These are phyloP conservation scores for Amazona vittata DNA, from an alignment of 2,113 vertebrate species.

Conservation along the genomic window DNA sequence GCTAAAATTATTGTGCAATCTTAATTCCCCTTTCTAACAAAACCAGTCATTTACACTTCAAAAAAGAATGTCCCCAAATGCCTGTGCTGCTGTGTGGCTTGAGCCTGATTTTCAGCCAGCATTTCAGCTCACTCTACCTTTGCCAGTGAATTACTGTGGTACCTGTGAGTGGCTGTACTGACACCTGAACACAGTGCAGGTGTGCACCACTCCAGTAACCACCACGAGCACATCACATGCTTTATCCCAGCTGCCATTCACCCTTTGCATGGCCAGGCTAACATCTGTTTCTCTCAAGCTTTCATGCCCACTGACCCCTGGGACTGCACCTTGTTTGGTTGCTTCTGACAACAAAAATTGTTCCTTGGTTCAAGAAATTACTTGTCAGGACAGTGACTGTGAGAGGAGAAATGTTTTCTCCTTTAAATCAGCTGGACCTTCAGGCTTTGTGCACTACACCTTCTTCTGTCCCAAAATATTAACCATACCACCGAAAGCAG, in stretches of 20 bases:
- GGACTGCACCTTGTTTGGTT: not conserved
- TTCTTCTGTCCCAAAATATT: not conserved
- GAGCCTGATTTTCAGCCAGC: not conserved
- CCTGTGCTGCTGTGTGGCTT: not conserved
- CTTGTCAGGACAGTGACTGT: not conserved
- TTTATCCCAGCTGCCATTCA: not conserved
- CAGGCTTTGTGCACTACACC: not conserved
- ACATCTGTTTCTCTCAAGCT: not conserved
- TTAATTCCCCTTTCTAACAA: not conserved
- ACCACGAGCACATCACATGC: not conserved
- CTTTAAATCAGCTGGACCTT: not conserved
- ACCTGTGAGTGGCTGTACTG: not conserved
- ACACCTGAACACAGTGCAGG: not conserved
- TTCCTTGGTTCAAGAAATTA: not conserved
- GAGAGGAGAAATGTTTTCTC: not conserved
- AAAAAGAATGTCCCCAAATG: not conserved
- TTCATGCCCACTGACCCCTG: not conserved
- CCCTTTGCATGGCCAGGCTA: fast-evolving
- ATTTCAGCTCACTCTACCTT: not conserved
- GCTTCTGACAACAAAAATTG: not conserved
- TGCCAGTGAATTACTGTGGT: not conserved
- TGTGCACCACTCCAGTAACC: not conserved
- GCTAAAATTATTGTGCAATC: not conserved
- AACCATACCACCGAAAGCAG: not conserved
- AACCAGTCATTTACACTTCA: not conserved